Evolutionary conservation across 2,113 vertebrate species (phyloP).

Genomic region (Diadophis punctatus): DNA sequence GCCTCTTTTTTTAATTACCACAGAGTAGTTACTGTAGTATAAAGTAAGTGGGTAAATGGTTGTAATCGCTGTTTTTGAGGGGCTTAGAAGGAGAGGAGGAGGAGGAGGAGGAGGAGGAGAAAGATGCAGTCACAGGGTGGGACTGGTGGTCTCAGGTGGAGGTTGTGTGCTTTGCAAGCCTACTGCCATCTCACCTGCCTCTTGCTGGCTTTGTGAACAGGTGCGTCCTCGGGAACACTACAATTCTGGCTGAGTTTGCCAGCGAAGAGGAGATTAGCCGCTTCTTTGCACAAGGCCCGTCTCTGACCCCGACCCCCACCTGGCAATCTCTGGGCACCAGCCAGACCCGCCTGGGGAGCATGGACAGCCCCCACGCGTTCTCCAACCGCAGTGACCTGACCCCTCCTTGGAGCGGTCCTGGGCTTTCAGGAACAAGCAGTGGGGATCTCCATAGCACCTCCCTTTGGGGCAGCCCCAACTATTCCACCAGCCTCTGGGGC

Average conservation of each 20-base stretch:
- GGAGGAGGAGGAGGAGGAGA: not conserved
- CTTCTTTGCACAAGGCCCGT: constrained; percentile 99
- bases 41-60: not conserved
- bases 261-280: constrained; percentile 99
- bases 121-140: not conserved
- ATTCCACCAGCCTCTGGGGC: constrained; percentile 98
- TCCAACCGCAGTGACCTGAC: constrained; percentile 89
- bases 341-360: constrained; percentile 84
- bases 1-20: too few relatives aligned
- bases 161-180: not conserved
- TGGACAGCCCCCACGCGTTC: constrained; percentile 90
- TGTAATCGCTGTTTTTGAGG: not conserved
- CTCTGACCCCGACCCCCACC: constrained; percentile 88
- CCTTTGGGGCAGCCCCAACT: constrained; percentile 93
- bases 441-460: constrained; percentile 93
- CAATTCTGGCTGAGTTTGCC: constrained; percentile 99
- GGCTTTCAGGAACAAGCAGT: constrained; percentile 78
- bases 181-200: not conserved
- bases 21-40: not conserved
- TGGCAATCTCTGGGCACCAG: constrained; percentile 93
- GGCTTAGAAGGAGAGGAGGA: too few relatives aligned
- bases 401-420: constrained; percentile 94
- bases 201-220: constrained; percentile 59
- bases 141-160: not conserved
- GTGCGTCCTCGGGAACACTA: constrained; percentile 99